phyloP scores from a whole-genome alignment of 2,113 vertebrate species.

The Atrichornis clamosus region DNA sequence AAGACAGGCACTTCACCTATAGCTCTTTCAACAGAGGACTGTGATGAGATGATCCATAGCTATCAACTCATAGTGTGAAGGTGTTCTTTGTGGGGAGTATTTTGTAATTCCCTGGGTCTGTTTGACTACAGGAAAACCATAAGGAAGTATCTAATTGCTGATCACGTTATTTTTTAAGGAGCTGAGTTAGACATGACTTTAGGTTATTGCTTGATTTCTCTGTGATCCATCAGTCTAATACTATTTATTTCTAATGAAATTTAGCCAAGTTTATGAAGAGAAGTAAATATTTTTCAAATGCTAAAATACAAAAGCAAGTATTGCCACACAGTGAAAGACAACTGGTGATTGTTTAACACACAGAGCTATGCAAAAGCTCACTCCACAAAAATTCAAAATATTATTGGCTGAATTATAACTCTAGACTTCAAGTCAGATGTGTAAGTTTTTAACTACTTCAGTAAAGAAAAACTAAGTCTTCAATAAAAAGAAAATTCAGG shows the following conservation, averaged over 20 bases:
- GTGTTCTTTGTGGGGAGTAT: neutral
- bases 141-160: neutral
- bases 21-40: constrained; percentile 5
- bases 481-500: neutral
- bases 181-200: neutral
- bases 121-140: neutral
- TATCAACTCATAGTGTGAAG: neutral
- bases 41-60: neutral
- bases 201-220: neutral
- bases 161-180: neutral
- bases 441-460: neutral
- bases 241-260: neutral
- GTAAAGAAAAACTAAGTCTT: neutral
- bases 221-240: neutral
- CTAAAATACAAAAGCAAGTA: neutral
- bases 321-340: neutral
- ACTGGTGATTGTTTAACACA: neutral
- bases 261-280: neutral
- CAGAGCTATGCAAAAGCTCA: neutral
- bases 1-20: constrained; percentile 19
- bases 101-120: neutral
- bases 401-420: neutral
- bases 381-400: neutral
- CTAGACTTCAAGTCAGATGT: neutral
- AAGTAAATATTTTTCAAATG: neutral